Percentiles rank a stretch among this genome's conserved stretches.
Conservation (phyloP, 1,140 invertebrate species). For the Saccostrea glomerata region DNA sequence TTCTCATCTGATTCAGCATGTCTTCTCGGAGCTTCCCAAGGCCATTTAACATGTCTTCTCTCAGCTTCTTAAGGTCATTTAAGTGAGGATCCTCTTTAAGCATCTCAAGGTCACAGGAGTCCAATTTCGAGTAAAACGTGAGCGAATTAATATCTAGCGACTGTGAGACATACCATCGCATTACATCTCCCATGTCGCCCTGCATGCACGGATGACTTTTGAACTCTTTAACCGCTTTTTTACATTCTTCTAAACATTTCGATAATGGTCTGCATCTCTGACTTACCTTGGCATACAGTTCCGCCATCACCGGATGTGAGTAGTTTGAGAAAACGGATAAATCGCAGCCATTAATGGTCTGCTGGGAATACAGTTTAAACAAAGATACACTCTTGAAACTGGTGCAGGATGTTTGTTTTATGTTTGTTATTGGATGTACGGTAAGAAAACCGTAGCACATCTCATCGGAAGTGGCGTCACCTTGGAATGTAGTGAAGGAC, state of each 20-base stretch:
- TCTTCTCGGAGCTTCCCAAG: not conserved
- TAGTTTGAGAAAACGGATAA: not conserved
- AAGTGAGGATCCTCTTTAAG: not conserved
- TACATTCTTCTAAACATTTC: slow-evolving; percentile 1
- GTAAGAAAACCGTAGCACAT: slow-evolving; percentile 69
- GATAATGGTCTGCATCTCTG: not conserved
- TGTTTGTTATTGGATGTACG: slow-evolving; percentile 58
- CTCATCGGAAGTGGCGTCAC: slow-evolving; percentile 63
- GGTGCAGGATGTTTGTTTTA: slow-evolving; percentile 13
- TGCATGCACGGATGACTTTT: not conserved
- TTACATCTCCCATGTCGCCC: not conserved
- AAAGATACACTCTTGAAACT: slow-evolving; percentile 51
- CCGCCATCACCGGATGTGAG: not conserved
- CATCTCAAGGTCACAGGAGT: not conserved
- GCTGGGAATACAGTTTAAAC: not conserved
- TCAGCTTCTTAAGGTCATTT: no score
- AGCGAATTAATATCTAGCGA: not conserved
- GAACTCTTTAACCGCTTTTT: not conserved
- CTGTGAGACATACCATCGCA: no score
- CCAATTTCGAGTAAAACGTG: not conserved
- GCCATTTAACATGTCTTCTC: not conserved
- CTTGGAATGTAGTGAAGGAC: slow-evolving; percentile 55
- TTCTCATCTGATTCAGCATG: not conserved
- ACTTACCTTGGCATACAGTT: not conserved
- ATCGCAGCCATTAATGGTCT: not conserved